phyloP scores from a whole-genome alignment of 2,888 invertebrate genomes.

The Drosophila infuscata region DNA sequence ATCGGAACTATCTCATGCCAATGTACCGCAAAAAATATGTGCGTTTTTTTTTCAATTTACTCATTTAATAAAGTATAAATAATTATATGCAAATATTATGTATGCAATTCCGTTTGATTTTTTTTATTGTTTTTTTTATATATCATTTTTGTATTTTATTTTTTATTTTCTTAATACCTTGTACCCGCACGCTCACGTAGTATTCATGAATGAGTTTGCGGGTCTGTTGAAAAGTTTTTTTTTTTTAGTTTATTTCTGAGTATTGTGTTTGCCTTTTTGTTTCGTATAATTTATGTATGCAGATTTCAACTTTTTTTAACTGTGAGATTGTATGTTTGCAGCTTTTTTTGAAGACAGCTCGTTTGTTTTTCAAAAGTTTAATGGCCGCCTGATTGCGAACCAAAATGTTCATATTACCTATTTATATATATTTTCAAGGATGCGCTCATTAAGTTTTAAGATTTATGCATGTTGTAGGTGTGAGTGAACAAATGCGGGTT shows the following conservation, averaged over 20 bases:
- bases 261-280: slow-evolving; percentile 54
- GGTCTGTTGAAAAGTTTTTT: slow-evolving; percentile 40
- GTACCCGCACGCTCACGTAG: slow-evolving; percentile 45
- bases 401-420: slow-evolving; percentile 53
- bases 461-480: slow-evolving; percentile 39
- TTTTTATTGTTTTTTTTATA: slow-evolving; percentile 19
- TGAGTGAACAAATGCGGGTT: slow-evolving; percentile 66
- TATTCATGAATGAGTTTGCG: slow-evolving; percentile 55
- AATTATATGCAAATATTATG: slow-evolving; percentile 59
- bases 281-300: slow-evolving; percentile 75
- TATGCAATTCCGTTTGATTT: slow-evolving; percentile 45
- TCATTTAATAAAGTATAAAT: slow-evolving; percentile 51
- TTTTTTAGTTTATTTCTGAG: slow-evolving; percentile 38
- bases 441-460: slow-evolving; percentile 62
- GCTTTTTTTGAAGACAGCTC: slow-evolving; percentile 34
- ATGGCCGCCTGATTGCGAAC: slow-evolving; percentile 67
- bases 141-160: slow-evolving; percentile 16
- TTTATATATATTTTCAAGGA: slow-evolving; percentile 63
- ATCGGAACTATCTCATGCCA: slow-evolving; percentile 11
- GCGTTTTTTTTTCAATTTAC: slow-evolving; percentile 18
- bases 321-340: slow-evolving; percentile 39
- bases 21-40: slow-evolving; percentile 18
- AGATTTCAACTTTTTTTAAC: slow-evolving; percentile 53
- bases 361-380: slow-evolving; percentile 69
- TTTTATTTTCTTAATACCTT: slow-evolving; percentile 37